These are phyloP conservation scores for Drosophila bocki DNA, from an alignment of 1,140 invertebrate genomes.

Conservation along the genomic window DNA sequence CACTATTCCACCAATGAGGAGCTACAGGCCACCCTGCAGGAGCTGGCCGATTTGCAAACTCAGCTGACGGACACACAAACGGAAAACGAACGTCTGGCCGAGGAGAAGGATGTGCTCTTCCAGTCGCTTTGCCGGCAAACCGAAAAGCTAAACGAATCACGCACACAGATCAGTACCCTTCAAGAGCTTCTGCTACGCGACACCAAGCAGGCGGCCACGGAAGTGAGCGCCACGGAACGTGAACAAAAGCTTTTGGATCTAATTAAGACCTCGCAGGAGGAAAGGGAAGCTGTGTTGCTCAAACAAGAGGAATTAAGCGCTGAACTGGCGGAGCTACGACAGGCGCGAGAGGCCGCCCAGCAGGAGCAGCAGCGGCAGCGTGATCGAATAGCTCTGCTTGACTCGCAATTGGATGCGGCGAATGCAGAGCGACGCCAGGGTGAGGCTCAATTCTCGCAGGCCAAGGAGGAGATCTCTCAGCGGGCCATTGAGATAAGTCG, in stretches of 20 bases:
- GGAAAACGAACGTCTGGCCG: constrained; percentile 93
- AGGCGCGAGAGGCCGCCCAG: constrained; percentile 85
- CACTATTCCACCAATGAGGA: constrained; percentile 95
- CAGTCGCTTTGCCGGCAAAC: constrained; percentile 97
- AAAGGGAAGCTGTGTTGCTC: constrained; percentile 89
- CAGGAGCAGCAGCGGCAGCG: constrained; percentile 88
- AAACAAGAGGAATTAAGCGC: constrained; percentile 92
- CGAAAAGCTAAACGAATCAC: constrained; percentile 94
- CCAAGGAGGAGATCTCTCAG: constrained; percentile 89
- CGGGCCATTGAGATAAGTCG: constrained; percentile 91
- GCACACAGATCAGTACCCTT: constrained; percentile 89
- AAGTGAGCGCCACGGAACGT: constrained; percentile 89
- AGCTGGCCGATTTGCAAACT: constrained; percentile 94
- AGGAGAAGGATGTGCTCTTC: constrained; percentile 95
- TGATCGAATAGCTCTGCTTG: constrained; percentile 89
- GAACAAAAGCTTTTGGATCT: constrained; percentile 94
- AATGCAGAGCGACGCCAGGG: constrained; percentile 90
- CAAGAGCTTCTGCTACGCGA: constrained; percentile 89
- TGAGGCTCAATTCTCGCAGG: constrained; percentile 89
- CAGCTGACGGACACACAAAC: constrained; percentile 94
- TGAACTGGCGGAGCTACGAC: constrained; percentile 87
- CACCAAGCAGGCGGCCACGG: constrained; percentile 87
- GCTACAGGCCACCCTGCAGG: constrained; percentile 96
- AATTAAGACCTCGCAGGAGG: constrained; percentile 93
- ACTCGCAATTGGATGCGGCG: constrained; percentile 89